Conservation (phyloP, 2,888 invertebrate genomes). For the Willowsia nigromaculata region DNA sequence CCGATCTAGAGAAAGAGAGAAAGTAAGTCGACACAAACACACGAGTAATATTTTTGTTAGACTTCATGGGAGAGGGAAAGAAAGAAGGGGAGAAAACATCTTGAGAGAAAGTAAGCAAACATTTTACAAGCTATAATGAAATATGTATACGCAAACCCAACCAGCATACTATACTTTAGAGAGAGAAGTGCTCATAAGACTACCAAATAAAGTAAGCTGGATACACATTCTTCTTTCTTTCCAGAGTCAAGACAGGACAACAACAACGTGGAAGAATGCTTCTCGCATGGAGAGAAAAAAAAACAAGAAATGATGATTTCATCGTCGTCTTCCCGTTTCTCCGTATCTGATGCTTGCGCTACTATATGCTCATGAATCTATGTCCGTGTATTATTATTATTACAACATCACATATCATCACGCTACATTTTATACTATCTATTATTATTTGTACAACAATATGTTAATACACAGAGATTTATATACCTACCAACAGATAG, state of each 20-base stretch:
- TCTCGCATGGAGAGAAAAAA: background rate
- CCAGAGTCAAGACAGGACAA: background rate
- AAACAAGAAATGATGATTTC: constrained; percentile 13
- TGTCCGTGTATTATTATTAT: constrained; percentile 2
- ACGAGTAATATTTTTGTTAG: constrained; percentile 12
- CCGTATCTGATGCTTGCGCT: background rate
- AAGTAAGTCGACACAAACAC: constrained; percentile 18
- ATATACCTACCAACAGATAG: background rate
- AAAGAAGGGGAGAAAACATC: background rate
- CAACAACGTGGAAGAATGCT: constrained; percentile 6
- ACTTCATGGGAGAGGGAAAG: background rate
- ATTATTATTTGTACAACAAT: background rate
- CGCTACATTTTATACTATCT: background rate
- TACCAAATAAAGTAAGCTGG: background rate
- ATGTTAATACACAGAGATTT: background rate
- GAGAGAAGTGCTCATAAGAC: background rate
- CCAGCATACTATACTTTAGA: background rate
- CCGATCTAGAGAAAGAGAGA: background rate
- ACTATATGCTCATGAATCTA: background rate
- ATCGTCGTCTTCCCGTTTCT: background rate
- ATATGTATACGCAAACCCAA: constrained; percentile 27
- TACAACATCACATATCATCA: constrained; percentile 13
- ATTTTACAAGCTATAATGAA: constrained; percentile 42
- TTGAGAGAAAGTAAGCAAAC: constrained; percentile 43
- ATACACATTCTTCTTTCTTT: background rate